A percentile compares a stretch with the other conserved stretches of the same genome.
Evolutionary conservation across 2,113 vertebrate genomes (phyloP).

Genomic region (Pseudois nayaur): DNA sequence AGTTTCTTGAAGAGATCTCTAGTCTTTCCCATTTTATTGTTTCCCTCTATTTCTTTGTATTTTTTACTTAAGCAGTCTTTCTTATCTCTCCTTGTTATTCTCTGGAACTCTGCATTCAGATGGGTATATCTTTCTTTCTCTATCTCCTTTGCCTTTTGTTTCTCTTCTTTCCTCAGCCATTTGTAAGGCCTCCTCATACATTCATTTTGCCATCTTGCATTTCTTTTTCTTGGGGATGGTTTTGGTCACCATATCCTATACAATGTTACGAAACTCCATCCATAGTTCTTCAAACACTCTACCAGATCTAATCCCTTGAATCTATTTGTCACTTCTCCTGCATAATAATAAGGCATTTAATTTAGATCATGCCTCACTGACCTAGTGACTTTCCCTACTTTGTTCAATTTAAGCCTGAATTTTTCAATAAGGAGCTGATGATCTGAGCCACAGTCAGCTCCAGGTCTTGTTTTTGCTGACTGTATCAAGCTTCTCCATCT

Average conservation of each 20-base stretch:
- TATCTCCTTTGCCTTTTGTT: not conserved
- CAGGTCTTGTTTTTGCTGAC: not conserved
- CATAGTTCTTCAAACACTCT: not conserved
- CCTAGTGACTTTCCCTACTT: not conserved
- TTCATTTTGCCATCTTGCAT: not conserved
- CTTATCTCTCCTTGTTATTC: not conserved
- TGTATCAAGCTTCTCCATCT: not conserved
- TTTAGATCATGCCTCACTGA: not conserved
- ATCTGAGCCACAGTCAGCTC: not conserved
- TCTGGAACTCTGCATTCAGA: not conserved
- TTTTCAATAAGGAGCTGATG: not conserved
- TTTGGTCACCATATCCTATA: not conserved
- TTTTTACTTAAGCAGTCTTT: not conserved
- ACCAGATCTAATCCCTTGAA: not conserved
- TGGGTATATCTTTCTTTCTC: not conserved
- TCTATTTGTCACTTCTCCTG: not conserved
- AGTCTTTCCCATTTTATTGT: not conserved
- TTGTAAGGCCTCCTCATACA: not conserved
- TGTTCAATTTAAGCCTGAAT: not conserved
- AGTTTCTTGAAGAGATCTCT: not conserved
- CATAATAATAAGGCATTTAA: not conserved
- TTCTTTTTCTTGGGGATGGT: not conserved
- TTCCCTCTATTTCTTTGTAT: not conserved
- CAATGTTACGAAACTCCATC: not conserved
- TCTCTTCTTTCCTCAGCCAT: not conserved